Percentiles rank a stretch among this genome's conserved stretches.
phyloP scores from a whole-genome alignment of 1,140 invertebrate species.

The Psix sp. region DNA sequence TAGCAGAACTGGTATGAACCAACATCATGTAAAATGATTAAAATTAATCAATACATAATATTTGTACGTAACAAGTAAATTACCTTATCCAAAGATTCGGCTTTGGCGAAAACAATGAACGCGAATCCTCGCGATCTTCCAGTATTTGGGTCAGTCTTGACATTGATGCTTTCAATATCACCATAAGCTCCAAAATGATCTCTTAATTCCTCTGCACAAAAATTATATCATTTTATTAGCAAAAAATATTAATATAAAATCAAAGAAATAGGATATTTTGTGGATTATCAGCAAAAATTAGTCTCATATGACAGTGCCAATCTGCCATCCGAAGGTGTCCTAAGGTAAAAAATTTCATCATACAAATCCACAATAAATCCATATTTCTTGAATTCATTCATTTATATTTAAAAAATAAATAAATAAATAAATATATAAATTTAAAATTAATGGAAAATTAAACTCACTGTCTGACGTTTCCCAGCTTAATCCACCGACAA shows the following conservation, averaged over 20 bases:
- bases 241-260: not conserved
- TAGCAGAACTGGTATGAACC: slow-evolving; percentile 74
- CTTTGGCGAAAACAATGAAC: slow-evolving; percentile 94
- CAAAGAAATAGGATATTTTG: slow-evolving; percentile 60
- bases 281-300: slow-evolving; percentile 56
- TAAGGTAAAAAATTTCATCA: slow-evolving; percentile 65
- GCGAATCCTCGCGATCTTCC: slow-evolving; percentile 94
- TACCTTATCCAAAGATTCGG: slow-evolving; percentile 94
- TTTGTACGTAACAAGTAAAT: slow-evolving; percentile 3
- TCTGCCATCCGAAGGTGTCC: slow-evolving; percentile 71
- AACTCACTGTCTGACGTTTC: slow-evolving; percentile 97
- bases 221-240: slow-evolving; percentile 15
- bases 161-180: slow-evolving; percentile 94
- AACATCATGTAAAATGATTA: slow-evolving; percentile 60
- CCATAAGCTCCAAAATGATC: slow-evolving; percentile 93
- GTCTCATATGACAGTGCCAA: slow-evolving; percentile 71
- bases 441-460: not conserved
- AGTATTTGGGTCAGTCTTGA: slow-evolving; percentile 94
- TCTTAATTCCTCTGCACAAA: slow-evolving; percentile 89
- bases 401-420: too few relatives aligned
- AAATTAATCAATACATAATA: slow-evolving; percentile 2
- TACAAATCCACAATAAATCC: slow-evolving; percentile 30
- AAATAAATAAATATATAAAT: not conserved
- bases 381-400: too few relatives aligned
- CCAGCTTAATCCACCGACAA: slow-evolving; percentile 98